A percentile compares a stretch with the other conserved stretches of the same genome.
Evolutionary conservation across 2,113 vertebrate genomes (phyloP).

Genomic region (Donacobius atricapilla): DNA sequence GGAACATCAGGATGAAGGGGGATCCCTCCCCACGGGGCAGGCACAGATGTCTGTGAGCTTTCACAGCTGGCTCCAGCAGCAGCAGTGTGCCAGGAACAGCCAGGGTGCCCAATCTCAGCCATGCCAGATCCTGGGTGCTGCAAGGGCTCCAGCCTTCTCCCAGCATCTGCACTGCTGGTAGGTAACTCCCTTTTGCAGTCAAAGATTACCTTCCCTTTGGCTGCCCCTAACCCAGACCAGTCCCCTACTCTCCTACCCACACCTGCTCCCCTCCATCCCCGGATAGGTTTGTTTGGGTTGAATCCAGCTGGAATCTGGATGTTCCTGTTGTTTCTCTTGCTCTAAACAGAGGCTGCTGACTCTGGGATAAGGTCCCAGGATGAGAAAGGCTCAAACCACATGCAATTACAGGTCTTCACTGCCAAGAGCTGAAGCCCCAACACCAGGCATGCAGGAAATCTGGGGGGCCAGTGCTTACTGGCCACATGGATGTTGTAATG

Average conservation of each 20-base stretch:
- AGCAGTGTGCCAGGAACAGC: neutral
- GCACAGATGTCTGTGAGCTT: neutral
- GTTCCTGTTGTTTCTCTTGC: neutral
- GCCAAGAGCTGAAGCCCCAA: neutral
- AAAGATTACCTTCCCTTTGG: accelerated
- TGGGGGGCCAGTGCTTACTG: neutral
- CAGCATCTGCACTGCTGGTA: neutral
- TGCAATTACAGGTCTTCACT: neutral
- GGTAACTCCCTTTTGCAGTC: neutral
- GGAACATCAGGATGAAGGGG: neutral
- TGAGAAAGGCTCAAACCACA: neutral
- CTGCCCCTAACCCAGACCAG: neutral
- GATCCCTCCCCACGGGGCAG: neutral
- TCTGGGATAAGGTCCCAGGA: neutral
- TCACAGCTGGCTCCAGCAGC: slow-evolving; percentile 2
- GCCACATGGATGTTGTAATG: neutral
- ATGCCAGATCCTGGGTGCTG: neutral
- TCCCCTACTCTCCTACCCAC: neutral
- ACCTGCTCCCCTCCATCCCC: neutral
- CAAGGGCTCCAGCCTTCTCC: neutral
- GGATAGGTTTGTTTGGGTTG: neutral
- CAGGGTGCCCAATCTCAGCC: neutral
- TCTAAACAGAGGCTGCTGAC: neutral
- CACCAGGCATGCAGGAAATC: accelerated
- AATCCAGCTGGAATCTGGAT: neutral